Evolutionary conservation across 1,140 invertebrate species (phyloP), one percentile per base, ranked within the genome.

Genomic region (Microplitis mediator): DNA sequence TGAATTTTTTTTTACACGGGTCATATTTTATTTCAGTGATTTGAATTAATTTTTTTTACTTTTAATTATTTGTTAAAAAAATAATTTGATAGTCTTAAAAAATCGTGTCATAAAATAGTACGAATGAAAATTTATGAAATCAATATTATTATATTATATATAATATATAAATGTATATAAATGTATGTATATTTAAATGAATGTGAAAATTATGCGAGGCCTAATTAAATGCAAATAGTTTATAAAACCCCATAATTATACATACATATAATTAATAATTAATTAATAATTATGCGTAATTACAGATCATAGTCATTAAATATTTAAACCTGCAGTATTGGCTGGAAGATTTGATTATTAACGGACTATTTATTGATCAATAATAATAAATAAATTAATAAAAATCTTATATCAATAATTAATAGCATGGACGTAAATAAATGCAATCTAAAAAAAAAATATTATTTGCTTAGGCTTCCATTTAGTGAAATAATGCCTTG

Each of bases 91-190:
- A 23, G 23, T 23, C 23, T 23, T 36, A 51, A 16, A 31, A 31
- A 62, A 62, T 4, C n/a, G 60, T 62, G 60, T 62, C 60, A 62
- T 62, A 32, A 31, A 31, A 16, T 1, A 62, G 23, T 45, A 6
- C 4, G 39, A 51, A 31, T 16, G 13, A 13, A 67, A 58, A 16
- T 64, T 56, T 64, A 66, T 50, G 51, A 69, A 45, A 45, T 45
- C 11, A 11, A 45, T 45, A 45, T 45, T 11, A 36, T 54, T 52
- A 31, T 74, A 32, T 67, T 62, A 68, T 71, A 63, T 62, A 50
- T 8, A 54, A 74, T 23, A 65, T 34, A 75, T 69, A 68, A 56
- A 50, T 60, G 51, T 67, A 65, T 34, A 45, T 36, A 45, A 56
- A 64, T 45, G 3, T 72, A 51, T 66, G 35, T 8, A 56, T 54